These are phyloP conservation scores for Microtus oregoni DNA, from an alignment of 2,113 vertebrate genomes.

Conservation along the genomic window DNA sequence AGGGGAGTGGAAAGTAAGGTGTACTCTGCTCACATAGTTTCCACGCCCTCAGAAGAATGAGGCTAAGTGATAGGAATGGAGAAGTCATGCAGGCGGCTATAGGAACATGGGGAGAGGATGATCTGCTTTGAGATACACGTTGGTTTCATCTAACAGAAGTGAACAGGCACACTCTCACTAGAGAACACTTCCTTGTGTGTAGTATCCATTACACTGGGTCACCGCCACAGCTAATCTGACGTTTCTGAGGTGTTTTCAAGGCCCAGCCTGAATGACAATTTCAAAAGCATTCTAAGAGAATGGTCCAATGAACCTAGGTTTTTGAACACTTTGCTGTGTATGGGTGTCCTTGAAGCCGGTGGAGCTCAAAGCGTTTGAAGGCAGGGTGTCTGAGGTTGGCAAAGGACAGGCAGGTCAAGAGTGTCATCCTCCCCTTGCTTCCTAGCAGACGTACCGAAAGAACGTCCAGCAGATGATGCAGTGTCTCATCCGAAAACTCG, in stretches of 20 bases:
- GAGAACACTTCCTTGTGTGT: neutral
- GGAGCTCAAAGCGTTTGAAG: neutral
- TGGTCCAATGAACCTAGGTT: neutral
- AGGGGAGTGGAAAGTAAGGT: neutral
- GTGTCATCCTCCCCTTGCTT: neutral
- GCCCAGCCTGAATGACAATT: neutral
- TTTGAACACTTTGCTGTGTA: neutral
- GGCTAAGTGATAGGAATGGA: too few species aligned
- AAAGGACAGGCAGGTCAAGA: accelerated
- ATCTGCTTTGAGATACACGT: neutral
- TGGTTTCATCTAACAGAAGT: neutral
- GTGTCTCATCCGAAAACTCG: slow-evolving; percentile 91
- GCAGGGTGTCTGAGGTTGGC: neutral
- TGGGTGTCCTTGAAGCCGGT: neutral
- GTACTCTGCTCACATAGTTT: neutral
- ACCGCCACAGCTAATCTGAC: neutral
- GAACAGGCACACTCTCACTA: neutral
- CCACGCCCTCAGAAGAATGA: neutral
- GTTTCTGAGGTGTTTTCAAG: neutral
- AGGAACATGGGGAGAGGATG: neutral
- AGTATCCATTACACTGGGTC: neutral
- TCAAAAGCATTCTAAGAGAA: neutral
- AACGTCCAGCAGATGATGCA: slow-evolving; percentile 93
- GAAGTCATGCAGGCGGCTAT: neutral
- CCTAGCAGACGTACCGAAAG: slow-evolving; percentile 91